Percentiles rank a stretch among this genome's conserved stretches.
Evolutionary conservation across 1,140 invertebrate genomes (phyloP).

Genomic region (Apis mellifera): DNA sequence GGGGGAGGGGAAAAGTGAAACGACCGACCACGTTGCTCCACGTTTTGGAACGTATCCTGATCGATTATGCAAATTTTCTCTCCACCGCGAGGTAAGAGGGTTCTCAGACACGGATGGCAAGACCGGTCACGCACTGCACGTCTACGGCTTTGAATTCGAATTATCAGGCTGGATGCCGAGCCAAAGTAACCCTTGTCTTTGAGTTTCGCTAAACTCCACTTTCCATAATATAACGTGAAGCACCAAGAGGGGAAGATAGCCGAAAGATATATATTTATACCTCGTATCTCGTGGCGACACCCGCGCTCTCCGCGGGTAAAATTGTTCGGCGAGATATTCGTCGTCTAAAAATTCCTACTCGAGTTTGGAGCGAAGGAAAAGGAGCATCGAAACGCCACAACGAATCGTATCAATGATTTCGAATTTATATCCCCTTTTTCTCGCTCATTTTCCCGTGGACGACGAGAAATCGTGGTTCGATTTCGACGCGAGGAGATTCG

Average conservation of each 20-base stretch:
- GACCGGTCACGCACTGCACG: slow-evolving; percentile 33
- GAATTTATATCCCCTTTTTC: too few species aligned
- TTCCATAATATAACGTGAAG: background rate
- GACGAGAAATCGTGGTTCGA: too few species aligned
- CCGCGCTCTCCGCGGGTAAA: background rate
- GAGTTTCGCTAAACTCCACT: background rate
- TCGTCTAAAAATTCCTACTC: too few species aligned
- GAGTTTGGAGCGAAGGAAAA: too few species aligned
- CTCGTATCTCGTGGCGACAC: too few species aligned
- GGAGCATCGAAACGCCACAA: too few species aligned
- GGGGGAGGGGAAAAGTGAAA: slow-evolving; percentile 24
- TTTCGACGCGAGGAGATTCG: too few species aligned
- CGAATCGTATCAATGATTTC: too few species aligned
- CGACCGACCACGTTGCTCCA: slow-evolving; percentile 23
- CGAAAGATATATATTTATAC: too few species aligned
- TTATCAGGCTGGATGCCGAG: slow-evolving; percentile 18
- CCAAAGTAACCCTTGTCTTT: background rate
- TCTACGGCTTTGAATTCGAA: slow-evolving; percentile 7
- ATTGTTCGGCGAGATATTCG: too few species aligned
- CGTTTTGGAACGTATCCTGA: slow-evolving; percentile 27
- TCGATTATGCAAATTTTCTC: slow-evolving; percentile 52
- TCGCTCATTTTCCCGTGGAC: too few species aligned
- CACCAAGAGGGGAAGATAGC: too few species aligned
- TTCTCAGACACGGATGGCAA: slow-evolving; percentile 23
- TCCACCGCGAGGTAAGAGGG: slow-evolving; percentile 9